Evolutionary conservation across 2,113 vertebrate genomes (phyloP).

Genomic region (Percopsis transmontana): DNA sequence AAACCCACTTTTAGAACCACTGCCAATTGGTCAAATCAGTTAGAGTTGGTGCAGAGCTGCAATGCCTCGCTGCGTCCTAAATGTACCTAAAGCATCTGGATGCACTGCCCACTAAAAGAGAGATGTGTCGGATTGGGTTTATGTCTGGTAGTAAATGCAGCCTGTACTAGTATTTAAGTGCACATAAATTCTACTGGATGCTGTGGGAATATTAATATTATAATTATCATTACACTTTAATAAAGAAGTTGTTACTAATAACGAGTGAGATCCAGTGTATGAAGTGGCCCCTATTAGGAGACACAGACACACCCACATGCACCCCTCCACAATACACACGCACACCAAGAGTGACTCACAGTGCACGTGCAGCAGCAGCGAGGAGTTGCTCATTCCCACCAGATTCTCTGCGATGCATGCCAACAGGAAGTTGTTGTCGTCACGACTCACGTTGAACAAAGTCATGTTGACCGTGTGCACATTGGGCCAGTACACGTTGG

Average conservation of each 20-base stretch:
- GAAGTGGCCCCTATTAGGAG: too few relatives aligned
- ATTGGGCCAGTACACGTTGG: conserved; percentile 93
- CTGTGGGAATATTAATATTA: too few relatives aligned
- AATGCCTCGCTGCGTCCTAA: conserved; percentile 71
- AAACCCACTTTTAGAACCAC: too few relatives aligned
- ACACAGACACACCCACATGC: too few relatives aligned
- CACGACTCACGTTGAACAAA: conserved; percentile 91
- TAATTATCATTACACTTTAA: too few relatives aligned
- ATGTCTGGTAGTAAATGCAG: conserved; percentile 47
- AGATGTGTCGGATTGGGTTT: conserved; percentile 12
- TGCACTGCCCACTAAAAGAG: conserved; percentile 44
- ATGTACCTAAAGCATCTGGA: conserved; percentile 63
- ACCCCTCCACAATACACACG: too few relatives aligned
- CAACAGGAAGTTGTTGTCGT: conserved; percentile 92
- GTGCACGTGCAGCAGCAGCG: conserved; percentile 90
- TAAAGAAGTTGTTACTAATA: too few relatives aligned
- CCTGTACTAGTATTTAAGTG: too few relatives aligned
- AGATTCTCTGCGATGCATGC: conserved; percentile 96
- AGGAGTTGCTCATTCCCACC: conserved; percentile 96
- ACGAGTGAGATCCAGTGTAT: too few relatives aligned
- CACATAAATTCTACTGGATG: too few relatives aligned
- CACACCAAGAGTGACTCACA: too few relatives aligned
- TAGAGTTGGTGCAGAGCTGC: conserved; percentile 64
- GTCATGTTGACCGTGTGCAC: conserved; percentile 96
- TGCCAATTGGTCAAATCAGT: conserved; percentile 74